These are phyloP conservation scores for Tenthredo distinguenda DNA, from an alignment of 2,888 invertebrate species.

Conservation along the genomic window DNA sequence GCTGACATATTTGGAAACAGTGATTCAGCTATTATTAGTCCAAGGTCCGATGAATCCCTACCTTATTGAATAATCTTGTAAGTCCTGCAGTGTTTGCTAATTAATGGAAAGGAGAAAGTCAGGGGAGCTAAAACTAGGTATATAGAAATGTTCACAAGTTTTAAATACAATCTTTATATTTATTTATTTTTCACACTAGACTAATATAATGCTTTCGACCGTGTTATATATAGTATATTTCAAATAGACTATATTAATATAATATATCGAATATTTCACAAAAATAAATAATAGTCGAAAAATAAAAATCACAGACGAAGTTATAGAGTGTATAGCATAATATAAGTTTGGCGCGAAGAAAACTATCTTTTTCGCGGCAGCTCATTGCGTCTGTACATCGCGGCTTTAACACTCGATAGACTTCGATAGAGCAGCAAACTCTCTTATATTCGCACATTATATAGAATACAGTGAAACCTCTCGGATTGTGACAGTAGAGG, in stretches of 20 bases:
- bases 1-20: no score
- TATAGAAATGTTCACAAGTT: background rate
- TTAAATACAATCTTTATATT: constrained; percentile 48
- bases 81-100: background rate
- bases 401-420: constrained; percentile 8
- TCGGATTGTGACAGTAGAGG: background rate
- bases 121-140: background rate
- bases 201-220: constrained; percentile 41
- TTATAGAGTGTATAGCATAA: constrained; percentile 33
- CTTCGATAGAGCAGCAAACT: background rate
- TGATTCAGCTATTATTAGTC: no score
- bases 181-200: constrained; percentile 4
- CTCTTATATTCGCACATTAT: background rate
- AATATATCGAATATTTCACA: constrained; percentile 53
- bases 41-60: background rate
- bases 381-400: background rate
- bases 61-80: background rate
- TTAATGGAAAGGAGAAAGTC: background rate
- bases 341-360: constrained; percentile 17
- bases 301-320: constrained; percentile 55
- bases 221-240: constrained; percentile 22
- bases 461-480: background rate
- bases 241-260: constrained; percentile 49
- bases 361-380: background rate
- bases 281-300: constrained; percentile 56